phyloP scores from a whole-genome alignment of 2,113 vertebrate species.

The Sardina pilchardus region DNA sequence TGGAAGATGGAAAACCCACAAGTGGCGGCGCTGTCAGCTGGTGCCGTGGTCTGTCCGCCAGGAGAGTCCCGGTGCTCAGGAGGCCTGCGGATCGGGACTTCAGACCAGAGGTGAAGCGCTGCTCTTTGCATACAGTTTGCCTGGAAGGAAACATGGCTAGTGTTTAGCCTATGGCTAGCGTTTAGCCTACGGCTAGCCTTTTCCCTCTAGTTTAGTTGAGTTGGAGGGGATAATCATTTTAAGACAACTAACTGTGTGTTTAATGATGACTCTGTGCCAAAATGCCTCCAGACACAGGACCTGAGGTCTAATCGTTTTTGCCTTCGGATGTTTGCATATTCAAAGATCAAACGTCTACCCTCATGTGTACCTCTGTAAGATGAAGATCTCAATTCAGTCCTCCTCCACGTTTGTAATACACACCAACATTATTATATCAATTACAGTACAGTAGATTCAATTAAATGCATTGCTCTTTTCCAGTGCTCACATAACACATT shows the following conservation, averaged over 20 bases:
- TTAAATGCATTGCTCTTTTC: neutral
- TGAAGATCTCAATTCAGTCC: neutral
- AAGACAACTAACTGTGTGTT: neutral
- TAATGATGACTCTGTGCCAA: neutral
- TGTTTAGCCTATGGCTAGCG: neutral
- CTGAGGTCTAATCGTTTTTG: neutral
- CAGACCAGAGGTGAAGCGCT: constrained; percentile 89
- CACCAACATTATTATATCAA: neutral
- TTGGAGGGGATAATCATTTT: neutral
- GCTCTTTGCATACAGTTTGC: neutral
- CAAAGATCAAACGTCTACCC: neutral
- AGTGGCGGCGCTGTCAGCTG: constrained; percentile 94
- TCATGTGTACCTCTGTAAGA: neutral
- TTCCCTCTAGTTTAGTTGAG: neutral
- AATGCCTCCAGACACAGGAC: neutral
- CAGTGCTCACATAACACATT: neutral
- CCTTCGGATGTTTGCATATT: neutral
- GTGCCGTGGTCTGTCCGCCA: constrained; percentile 89
- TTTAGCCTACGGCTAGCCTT: too few relatives aligned
- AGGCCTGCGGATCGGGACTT: constrained; percentile 89
- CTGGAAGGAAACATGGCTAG: neutral
- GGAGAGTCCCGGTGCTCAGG: constrained; percentile 82
- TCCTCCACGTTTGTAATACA: neutral
- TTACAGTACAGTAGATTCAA: neutral
- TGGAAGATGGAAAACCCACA: constrained; percentile 94